Percentiles rank a stretch among this genome's conserved stretches.
These are phyloP conservation scores for Linnaemya vulpina DNA, from an alignment of 2,888 invertebrate species.

Conservation along the genomic window DNA sequence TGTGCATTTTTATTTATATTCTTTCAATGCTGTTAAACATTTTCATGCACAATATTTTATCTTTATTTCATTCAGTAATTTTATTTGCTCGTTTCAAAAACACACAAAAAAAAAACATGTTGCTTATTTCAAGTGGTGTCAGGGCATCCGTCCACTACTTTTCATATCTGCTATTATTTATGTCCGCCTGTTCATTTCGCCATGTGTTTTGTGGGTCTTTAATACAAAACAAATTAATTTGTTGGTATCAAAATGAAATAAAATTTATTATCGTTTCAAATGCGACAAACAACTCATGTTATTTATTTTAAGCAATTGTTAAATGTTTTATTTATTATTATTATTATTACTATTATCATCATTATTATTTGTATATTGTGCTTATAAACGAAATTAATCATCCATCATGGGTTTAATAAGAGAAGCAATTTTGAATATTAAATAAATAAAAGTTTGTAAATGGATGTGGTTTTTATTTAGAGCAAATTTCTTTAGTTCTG, in stretches of 20 bases:
- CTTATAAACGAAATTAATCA: constrained; percentile 25
- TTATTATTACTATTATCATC: constrained; percentile 15
- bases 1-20: too few species aligned
- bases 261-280: constrained; percentile 53
- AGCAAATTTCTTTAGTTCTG: neutral
- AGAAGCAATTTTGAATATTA: constrained; percentile 3
- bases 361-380: constrained; percentile 32
- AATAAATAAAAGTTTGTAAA: neutral
- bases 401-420: constrained; percentile 8
- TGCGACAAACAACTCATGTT: constrained; percentile 46
- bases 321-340: neutral
- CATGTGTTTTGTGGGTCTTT: constrained; percentile 27
- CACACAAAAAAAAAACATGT: constrained; percentile 8
- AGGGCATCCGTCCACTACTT: neutral
- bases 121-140: constrained; percentile 12
- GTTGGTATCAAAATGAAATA: constrained; percentile 57
- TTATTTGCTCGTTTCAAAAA: too few species aligned
- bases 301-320: constrained; percentile 30
- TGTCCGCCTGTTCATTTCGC: neutral
- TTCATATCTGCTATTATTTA: constrained; percentile 6
- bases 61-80: neutral
- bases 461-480: neutral
- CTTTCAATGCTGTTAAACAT: too few species aligned
- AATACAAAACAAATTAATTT: constrained; percentile 63
- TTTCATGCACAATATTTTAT: too few species aligned